A percentile compares a stretch with the other conserved stretches of the same genome.
Conservation (phyloP, 2,888 invertebrate genomes). For the Lithophane semibrunnea region DNA sequence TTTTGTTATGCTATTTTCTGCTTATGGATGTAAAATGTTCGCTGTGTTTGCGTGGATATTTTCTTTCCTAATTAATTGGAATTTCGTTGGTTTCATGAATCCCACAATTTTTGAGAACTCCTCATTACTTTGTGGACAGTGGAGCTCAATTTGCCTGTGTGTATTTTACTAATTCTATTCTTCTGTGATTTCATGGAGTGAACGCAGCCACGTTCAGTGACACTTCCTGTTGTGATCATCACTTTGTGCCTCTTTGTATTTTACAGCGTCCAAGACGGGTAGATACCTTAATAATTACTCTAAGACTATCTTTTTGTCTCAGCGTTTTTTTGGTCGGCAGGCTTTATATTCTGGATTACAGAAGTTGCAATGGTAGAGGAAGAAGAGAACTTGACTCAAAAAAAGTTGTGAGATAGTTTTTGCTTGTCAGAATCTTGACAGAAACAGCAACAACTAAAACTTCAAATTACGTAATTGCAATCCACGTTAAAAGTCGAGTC, state of each 20-base stretch:
- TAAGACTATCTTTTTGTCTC: neutral
- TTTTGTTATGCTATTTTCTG: constrained; percentile 44
- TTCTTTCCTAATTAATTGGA: constrained; percentile 21
- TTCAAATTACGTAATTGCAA: neutral
- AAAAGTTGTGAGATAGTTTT: neutral
- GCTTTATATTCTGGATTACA: neutral
- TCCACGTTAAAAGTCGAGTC: neutral
- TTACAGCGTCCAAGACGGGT: neutral
- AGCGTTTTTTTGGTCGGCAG: neutral
- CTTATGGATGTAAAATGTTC: constrained; percentile 9
- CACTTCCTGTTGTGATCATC: neutral
- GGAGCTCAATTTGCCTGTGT: neutral
- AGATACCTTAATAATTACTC: neutral
- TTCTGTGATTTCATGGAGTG: neutral
- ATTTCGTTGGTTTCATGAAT: neutral
- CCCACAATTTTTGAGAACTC: neutral
- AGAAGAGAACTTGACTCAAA: neutral
- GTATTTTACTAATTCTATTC: too few species aligned
- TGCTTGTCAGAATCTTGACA: neutral
- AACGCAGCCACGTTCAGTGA: neutral
- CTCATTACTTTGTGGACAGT: neutral
- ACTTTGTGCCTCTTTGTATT: neutral
- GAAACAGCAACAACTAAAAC: neutral
- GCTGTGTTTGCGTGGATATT: neutral
- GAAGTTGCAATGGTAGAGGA: neutral